These are phyloP conservation scores for Parazoanthus darwini DNA, from an alignment of 92 coral and sea anemone species.

Conservation along the genomic window DNA sequence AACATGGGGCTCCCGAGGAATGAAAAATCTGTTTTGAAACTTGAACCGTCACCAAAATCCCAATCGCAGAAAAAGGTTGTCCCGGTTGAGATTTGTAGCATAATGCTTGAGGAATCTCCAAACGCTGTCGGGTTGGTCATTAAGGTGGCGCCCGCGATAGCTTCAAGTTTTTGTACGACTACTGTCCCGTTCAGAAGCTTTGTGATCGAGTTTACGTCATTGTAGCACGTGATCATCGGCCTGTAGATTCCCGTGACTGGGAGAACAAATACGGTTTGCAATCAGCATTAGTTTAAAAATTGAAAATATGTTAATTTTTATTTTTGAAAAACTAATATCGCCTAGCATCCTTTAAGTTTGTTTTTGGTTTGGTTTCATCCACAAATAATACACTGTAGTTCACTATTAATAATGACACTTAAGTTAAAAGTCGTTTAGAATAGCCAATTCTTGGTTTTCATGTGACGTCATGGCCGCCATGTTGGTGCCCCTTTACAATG, in stretches of 20 bases:
- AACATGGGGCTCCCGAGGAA: slow-evolving; percentile 44
- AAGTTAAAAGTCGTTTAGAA: too few species aligned
- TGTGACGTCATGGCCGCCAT: too few species aligned
- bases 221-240: slow-evolving; percentile 73
- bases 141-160: slow-evolving; percentile 63
- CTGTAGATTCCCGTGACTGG: slow-evolving; percentile 67
- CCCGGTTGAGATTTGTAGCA: slow-evolving; percentile 63
- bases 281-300: neutral
- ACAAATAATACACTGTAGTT: neutral
- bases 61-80: slow-evolving; percentile 71
- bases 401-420: too few species aligned
- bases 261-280: neutral
- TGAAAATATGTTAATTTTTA: too few species aligned
- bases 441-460: too few species aligned
- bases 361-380: too few species aligned
- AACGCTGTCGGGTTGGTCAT: slow-evolving; percentile 55
- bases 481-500: too few species aligned
- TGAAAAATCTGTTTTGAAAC: slow-evolving; percentile 63
- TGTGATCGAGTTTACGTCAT: slow-evolving; percentile 78
- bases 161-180: slow-evolving; percentile 62
- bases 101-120: slow-evolving; percentile 60
- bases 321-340: too few species aligned
- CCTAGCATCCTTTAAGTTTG: too few species aligned
- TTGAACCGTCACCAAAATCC: slow-evolving; percentile 79
- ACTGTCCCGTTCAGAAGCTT: slow-evolving; percentile 71